phyloP scores from a whole-genome alignment of 1,140 invertebrate genomes.

The Meloidogyne hapla region DNA sequence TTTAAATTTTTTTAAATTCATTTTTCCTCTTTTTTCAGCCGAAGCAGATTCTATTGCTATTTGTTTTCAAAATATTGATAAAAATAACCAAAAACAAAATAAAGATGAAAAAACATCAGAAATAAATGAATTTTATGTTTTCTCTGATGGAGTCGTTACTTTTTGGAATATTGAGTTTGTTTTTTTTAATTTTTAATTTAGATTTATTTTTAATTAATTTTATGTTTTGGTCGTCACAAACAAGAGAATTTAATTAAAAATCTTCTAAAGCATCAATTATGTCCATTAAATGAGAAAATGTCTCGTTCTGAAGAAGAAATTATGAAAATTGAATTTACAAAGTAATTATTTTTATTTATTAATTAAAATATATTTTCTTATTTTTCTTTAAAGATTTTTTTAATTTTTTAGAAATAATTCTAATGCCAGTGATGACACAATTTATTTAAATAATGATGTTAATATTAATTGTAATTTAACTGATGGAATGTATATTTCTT shows the following conservation, averaged over 20 bases:
- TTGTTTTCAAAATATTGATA: background rate
- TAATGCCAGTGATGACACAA: slow-evolving; percentile 2
- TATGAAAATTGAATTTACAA: slow-evolving; percentile 20
- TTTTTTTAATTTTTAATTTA: background rate
- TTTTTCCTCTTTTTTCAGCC: background rate
- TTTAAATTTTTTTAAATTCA: too few species aligned
- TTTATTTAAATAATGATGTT: slow-evolving; percentile 19
- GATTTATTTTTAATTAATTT: background rate
- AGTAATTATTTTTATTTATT: background rate
- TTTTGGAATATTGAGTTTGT: slow-evolving; percentile 27
- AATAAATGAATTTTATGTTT: slow-evolving; percentile 24
- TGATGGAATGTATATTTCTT: background rate
- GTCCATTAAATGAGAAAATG: background rate
- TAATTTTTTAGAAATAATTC: slow-evolving; percentile 7
- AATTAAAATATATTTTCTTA: background rate
- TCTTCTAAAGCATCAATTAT: slow-evolving; percentile 6
- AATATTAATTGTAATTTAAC: background rate
- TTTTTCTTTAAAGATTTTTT: background rate
- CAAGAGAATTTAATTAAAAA: background rate
- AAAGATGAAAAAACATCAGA: background rate
- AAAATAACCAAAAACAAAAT: background rate
- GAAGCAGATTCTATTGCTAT: background rate
- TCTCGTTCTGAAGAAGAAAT: slow-evolving; percentile 13
- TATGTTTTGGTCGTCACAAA: background rate
- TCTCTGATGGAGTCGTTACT: slow-evolving; percentile 24